These are phyloP conservation scores for Clivina fossor DNA, from an alignment of 2,888 invertebrate species.

Conservation along the genomic window DNA sequence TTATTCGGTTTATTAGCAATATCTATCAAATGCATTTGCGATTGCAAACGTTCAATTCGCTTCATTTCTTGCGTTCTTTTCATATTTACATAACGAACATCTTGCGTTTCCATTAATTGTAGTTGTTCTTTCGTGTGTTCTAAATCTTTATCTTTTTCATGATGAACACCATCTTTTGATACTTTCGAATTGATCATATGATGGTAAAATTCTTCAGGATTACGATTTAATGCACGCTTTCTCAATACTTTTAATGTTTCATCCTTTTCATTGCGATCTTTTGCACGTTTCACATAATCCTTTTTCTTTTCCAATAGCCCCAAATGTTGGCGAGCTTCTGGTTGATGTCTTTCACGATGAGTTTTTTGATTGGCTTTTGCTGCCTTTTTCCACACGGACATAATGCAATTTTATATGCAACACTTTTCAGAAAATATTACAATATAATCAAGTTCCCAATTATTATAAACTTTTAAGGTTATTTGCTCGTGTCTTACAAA, in stretches of 20 bases:
- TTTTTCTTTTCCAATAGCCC: conserved; percentile 88
- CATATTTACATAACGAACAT: conserved; percentile 84
- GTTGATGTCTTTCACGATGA: conserved; percentile 84
- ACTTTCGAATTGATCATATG: conserved; percentile 92
- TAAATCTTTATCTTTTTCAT: conserved; percentile 65
- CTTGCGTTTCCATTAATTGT: conserved; percentile 87
- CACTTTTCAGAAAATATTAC: too few species aligned
- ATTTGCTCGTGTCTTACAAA: too few species aligned
- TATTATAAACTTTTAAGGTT: too few species aligned
- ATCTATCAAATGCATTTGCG: conserved; percentile 80
- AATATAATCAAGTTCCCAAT: too few species aligned
- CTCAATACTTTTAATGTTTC: conserved; percentile 78
- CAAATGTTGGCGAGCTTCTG: conserved; percentile 72
- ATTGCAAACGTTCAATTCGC: conserved; percentile 74
- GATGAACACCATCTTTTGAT: conserved; percentile 63
- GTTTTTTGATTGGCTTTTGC: conserved; percentile 81
- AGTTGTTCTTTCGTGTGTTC: conserved; percentile 83
- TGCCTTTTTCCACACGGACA: conserved; percentile 92
- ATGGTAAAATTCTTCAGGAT: conserved; percentile 98
- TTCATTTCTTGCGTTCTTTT: conserved; percentile 82
- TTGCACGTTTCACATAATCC: conserved; percentile 78
- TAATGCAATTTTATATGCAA: conserved; percentile 47
- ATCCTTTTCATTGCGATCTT: conserved; percentile 80
- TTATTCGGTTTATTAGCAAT: conserved; percentile 68
- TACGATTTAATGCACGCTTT: conserved; percentile 84